These are phyloP conservation scores for Silvanus unidentatus DNA, from an alignment of 2,888 invertebrate genomes.

Conservation along the genomic window DNA sequence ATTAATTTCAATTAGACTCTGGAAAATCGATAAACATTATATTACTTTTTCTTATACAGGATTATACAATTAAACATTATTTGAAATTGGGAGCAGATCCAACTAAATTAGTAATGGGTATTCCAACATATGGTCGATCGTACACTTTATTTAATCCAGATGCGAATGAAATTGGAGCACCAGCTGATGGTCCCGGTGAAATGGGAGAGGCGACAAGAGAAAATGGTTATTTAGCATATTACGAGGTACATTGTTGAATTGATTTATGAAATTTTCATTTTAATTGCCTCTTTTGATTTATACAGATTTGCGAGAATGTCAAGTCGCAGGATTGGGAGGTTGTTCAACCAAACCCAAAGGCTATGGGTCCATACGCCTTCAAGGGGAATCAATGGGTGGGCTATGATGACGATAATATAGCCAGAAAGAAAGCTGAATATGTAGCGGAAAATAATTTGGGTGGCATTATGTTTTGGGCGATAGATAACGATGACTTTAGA, in stretches of 20 bases:
- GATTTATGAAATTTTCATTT: not conserved
- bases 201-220: conserved; percentile 88
- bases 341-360: conserved; percentile 70
- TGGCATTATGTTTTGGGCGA: conserved; percentile 90
- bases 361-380: conserved; percentile 87
- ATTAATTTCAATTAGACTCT: too few relatives aligned
- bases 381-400: conserved; percentile 90
- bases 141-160: conserved; percentile 84
- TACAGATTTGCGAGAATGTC: conserved; percentile 78
- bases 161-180: conserved; percentile 78
- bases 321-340: conserved; percentile 75
- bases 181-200: conserved; percentile 84
- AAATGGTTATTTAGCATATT: conserved; percentile 88
- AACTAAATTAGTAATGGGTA: conserved; percentile 76
- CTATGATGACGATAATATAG: conserved; percentile 82
- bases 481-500: conserved; percentile 91
- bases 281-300: not conserved
- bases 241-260: conserved; percentile 61
- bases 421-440: conserved; percentile 75
- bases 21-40: not conserved
- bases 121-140: conserved; percentile 85
- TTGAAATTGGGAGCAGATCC: conserved; percentile 71
- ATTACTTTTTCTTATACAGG: conserved; percentile 52
- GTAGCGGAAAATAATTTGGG: conserved; percentile 79
- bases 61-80: conserved; percentile 80